Evolutionary conservation across 2,888 invertebrate genomes (phyloP), one percentile per base, ranked within the genome.

Genomic region (Callyntrura sp.): DNA sequence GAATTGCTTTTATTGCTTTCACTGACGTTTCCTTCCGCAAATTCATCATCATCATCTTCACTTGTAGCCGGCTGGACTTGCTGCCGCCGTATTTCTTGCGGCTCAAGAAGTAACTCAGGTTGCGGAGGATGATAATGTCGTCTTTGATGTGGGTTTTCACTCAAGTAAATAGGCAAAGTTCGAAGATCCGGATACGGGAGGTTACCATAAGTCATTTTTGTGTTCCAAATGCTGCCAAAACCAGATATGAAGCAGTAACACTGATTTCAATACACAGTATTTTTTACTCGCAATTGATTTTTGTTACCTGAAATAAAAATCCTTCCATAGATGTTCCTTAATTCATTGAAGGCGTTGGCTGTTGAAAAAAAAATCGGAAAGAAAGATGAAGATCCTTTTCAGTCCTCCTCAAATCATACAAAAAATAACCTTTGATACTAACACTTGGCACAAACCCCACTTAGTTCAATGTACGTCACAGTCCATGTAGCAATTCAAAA

Each of bases 191-290:
- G 78, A 65, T 55, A 68, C 9, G 88, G 76, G 11, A 65, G 76
- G 62, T 88, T 78, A 0, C 65, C 84, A 51, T 78, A 88, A 20
- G 88, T 88, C 88, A 88, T 88, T n/a, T 17, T 79, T 17, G 35
- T 8, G 17, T n/a, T n/a, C 35, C 35, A 4, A 35, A 35, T 35
- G 35, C 2, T 35, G 35, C 35, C 35, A 35, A 35, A 35, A 35
- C 6, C 6, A 2, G 35, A 35, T 0, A 48, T n/a, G 2, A 17
- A 55, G 14, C 9, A 76, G 9, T 35, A 35, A 35, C 35, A 35
- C n/a, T n/a, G 35, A 4, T 35, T 35, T 6, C 35, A 35, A 35
- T 35, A 35, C 35, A 35, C 35, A 35, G 2, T 35, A 6, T 35
- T 35, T 6, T 35, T 35, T 6, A 35, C 35, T 35, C 35, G 2